phyloP scores from a whole-genome alignment of 2,888 invertebrate genomes.

The Petrophora chlorosata region DNA sequence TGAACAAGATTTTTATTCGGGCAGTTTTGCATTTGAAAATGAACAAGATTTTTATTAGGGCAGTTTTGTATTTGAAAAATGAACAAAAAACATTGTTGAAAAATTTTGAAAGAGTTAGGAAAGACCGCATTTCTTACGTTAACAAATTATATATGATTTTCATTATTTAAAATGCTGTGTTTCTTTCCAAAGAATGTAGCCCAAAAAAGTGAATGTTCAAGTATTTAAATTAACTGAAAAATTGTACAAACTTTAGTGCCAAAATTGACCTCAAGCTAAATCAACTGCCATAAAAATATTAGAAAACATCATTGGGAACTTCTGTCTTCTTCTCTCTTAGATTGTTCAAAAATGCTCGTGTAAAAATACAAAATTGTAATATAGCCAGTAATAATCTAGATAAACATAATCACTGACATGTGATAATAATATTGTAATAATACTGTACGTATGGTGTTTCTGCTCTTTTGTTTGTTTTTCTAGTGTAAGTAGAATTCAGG shows the following conservation, averaged over 20 bases:
- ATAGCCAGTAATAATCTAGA: constrained; percentile 50
- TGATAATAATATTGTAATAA: constrained; percentile 53
- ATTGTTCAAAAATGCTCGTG: constrained; percentile 21
- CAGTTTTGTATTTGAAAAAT: constrained; percentile 19
- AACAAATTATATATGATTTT: too few relatives aligned
- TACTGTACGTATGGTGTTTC: constrained; percentile 8
- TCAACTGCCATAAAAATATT: too few relatives aligned
- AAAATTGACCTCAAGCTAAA: too few relatives aligned
- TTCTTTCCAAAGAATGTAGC: too few relatives aligned
- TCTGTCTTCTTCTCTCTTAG: neutral
- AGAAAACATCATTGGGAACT: neutral
- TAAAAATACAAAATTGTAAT: constrained; percentile 38
- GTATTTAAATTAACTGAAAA: too few relatives aligned
- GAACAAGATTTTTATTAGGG: constrained; percentile 4
- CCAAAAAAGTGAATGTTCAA: too few relatives aligned
- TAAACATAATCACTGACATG: constrained; percentile 62
- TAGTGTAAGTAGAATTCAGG: constrained; percentile 14
- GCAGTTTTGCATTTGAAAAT: constrained; percentile 20
- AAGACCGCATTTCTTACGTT: too few relatives aligned
- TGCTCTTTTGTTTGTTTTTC: constrained; percentile 29
- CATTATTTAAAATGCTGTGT: too few relatives aligned
- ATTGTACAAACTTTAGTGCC: too few relatives aligned
- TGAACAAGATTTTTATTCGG: constrained; percentile 3
- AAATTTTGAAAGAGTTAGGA: too few relatives aligned
- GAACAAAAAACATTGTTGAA: too few relatives aligned